These are phyloP conservation scores for Melanitta fusca DNA, from an alignment of 2,797 vertebrate genomes.

Conservation along the genomic window DNA sequence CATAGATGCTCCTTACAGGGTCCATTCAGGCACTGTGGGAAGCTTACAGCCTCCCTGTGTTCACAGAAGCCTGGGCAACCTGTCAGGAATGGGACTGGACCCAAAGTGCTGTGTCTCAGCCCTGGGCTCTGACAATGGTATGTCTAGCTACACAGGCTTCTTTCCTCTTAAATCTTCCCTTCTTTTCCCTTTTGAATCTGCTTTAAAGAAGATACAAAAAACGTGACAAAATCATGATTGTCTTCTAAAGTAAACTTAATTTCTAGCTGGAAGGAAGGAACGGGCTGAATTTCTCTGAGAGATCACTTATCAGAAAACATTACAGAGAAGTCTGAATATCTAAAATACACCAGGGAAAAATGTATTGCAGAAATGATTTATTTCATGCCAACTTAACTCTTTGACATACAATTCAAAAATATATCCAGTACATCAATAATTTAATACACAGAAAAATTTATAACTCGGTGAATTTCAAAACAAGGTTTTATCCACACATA, in stretches of 20 bases:
- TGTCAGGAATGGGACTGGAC: not conserved
- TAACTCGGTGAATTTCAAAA: constrained; percentile 63
- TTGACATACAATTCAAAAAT: constrained; percentile 73
- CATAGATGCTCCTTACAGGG: not conserved
- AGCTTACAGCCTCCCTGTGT: not conserved
- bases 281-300: not conserved
- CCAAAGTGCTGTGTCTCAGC: not conserved
- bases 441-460: constrained; percentile 70
- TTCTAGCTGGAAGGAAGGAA: not conserved
- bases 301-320: not conserved
- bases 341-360: constrained; percentile 35
- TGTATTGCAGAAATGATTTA: constrained; percentile 73
- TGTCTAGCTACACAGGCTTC: not conserved
- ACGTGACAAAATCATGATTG: not conserved
- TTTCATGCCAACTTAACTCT: constrained; percentile 77
- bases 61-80: not conserved
- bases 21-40: not conserved
- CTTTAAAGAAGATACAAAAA: not conserved
- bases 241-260: not conserved
- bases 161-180: not conserved
- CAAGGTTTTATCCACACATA: constrained; percentile 59
- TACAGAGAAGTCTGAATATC: not conserved
- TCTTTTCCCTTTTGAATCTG: not conserved
- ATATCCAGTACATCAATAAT: constrained; percentile 72
- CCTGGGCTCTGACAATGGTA: not conserved